Evolutionary conservation across 2,113 vertebrate species (phyloP), one percentile per base, ranked within the genome.

Genomic region (Colaptes auratus): DNA sequence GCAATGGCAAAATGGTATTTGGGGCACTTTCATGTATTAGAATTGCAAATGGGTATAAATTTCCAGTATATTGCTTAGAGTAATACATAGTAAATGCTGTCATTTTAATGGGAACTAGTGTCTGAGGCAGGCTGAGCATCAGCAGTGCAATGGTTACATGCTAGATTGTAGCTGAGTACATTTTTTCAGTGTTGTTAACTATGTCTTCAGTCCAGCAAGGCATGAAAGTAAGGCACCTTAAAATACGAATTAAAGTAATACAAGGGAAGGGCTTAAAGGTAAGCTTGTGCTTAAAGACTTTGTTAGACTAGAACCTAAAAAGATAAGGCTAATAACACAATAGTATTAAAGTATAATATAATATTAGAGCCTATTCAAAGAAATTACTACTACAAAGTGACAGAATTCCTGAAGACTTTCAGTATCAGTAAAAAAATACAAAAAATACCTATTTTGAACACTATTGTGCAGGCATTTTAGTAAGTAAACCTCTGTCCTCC

Each of bases 1-100:
- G 60, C 66, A 76, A 23, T 64, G 58, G 46, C 75, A 91, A 74
- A 77, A 53, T 39, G 16, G 72, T 71, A 71, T 90, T 88, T 65
- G 73, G 69, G 76, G 31, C 66, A 75, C n/a, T 91, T 80, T 21
- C 30, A 6, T 65, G 31, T 59, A 50, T 83, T 88, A 72, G 52
- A 67, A 60, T 58, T 91, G 73, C 61, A 88, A 90, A 90, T 75
- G 63, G 55, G 14, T 72, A 28, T 84, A 55, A 82, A 65, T 91
- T 82, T 87, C 76, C 61, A 61, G 53, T 28, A 9, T 74, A 78
- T 80, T 90, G 75, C 79, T 94, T 74, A n/a, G 30, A 86, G 76
- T 86, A 88, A 72, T 69, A 58, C 33, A 7, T 28, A 91, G 82
- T 80, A 92, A 82, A 91, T 75, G 59, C 63, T 95, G 66, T 72